Evolutionary conservation across 2,797 vertebrate species (phyloP).

Genomic region (Pampus argenteus): DNA sequence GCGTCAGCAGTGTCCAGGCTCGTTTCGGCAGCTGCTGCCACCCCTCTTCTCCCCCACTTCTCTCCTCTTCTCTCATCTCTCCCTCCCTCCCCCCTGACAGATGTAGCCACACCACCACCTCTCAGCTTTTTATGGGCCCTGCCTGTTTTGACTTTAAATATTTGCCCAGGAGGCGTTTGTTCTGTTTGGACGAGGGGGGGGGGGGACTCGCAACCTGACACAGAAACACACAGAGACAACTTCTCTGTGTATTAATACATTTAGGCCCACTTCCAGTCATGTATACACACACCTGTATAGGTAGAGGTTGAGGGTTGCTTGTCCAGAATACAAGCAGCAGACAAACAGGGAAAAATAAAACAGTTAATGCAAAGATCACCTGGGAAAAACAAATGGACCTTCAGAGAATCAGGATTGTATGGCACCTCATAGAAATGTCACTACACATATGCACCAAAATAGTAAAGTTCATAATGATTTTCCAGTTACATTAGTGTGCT

Average conservation of each 20-base stretch:
- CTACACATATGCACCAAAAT: neutral
- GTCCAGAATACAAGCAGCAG: slow-evolving; percentile 32
- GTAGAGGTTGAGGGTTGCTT: slow-evolving; percentile 22
- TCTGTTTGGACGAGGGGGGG: slow-evolving; percentile 60
- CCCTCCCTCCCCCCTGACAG: slow-evolving; percentile 77
- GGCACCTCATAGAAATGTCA: slow-evolving; percentile 24
- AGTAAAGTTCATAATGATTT: neutral
- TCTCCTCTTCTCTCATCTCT: slow-evolving; percentile 58
- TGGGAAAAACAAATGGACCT: slow-evolving; percentile 44
- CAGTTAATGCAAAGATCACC: slow-evolving; percentile 35
- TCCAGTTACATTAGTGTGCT: neutral
- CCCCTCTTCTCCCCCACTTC: slow-evolving; percentile 56
- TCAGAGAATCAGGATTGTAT: slow-evolving; percentile 16
- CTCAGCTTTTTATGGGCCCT: slow-evolving; percentile 84
- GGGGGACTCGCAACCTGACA: slow-evolving; percentile 26
- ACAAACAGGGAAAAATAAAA: slow-evolving; percentile 13
- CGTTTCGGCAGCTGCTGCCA: slow-evolving; percentile 84
- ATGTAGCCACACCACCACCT: slow-evolving; percentile 83
- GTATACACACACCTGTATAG: slow-evolving; percentile 49
- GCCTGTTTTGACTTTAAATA: slow-evolving; percentile 89
- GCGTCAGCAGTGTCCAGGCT: slow-evolving; percentile 86
- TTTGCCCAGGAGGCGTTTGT: slow-evolving; percentile 84
- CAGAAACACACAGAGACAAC: slow-evolving; percentile 21
- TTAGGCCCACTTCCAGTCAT: neutral
- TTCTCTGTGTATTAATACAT: slow-evolving; percentile 41